Evolutionary conservation across 2,888 invertebrate genomes (phyloP), one percentile per base, ranked within the genome.

Genomic region (Cantharis rustica): DNA sequence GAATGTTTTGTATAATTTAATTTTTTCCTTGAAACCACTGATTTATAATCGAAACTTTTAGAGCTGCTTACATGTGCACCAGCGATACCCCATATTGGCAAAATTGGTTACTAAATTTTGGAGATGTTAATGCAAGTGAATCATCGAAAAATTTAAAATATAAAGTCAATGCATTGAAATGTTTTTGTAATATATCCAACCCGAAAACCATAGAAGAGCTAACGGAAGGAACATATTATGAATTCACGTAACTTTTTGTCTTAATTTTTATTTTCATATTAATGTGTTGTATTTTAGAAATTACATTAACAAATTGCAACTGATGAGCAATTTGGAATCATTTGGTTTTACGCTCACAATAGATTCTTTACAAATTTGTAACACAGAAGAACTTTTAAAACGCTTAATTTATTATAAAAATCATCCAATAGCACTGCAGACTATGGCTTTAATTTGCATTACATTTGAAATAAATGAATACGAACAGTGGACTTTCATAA

Each of bases 401-500:
- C 81, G 83, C 71, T 76, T 87, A 16, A 81, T 83, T 0, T 80
- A 79, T n/a, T 76, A 83, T 62, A 76, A 83, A 3, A 79, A 76
- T 15, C 82, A 81, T 77, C 76, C 81, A 0, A 20, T 81, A 10
- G 80, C 81, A 11, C 72, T 86, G 23, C 83, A 84, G 80, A 81
- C 83, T 23, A 85, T 87, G 85, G 85, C 84, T 10, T 75, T 79
- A 23, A 74, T 86, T 71, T 86, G 86, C 77, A 83, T 83, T 17
- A 83, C 83, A 0, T 86, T 85, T 70, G 69, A 72, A 11, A 80
- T 86, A 20, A 81, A 84, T 31, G 84, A 85, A 75, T 61, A 80
- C 15, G 78, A 80, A 66, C 80, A 77, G 66, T 83, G 83, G 82
- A 73, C 75, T 68, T 62, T 78, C 9, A 83, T 84, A 62, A 77